Evolutionary conservation across 1,140 invertebrate genomes (phyloP).

Genomic region (Oncopodura yosiiana): DNA sequence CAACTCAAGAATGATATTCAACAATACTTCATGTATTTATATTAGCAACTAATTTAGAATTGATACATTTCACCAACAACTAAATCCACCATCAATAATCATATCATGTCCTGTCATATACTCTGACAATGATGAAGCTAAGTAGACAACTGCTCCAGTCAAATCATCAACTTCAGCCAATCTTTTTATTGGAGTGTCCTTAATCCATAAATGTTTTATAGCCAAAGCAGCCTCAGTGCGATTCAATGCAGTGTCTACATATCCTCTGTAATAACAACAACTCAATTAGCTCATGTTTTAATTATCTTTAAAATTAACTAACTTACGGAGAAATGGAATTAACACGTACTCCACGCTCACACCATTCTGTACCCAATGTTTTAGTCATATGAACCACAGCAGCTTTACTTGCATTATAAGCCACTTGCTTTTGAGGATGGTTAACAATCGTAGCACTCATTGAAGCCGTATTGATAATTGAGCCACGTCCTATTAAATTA

Average conservation of each 20-base stretch:
- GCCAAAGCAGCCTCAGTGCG: conserved; percentile 21
- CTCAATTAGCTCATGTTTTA: background rate
- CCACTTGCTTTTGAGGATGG: conserved; percentile 25
- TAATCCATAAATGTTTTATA: conserved; percentile 28
- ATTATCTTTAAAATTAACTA: background rate
- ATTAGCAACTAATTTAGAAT: no score
- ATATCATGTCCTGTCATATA: conserved; percentile 33
- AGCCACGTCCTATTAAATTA: conserved; percentile 11
- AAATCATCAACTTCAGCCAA: conserved; percentile 32
- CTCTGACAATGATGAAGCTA: conserved; percentile 30
- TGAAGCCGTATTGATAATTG: conserved; percentile 31
- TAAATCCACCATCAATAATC: conserved; percentile 24
- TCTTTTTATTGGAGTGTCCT: conserved; percentile 30
- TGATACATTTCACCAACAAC: conserved; percentile 23
- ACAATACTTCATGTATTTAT: no score
- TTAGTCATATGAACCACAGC: conserved; percentile 29
- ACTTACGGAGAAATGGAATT: conserved; percentile 35
- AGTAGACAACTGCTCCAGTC: conserved; percentile 29
- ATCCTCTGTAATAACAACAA: conserved; percentile 26
- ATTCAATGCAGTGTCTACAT: conserved; percentile 34
- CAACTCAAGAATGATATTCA: no score
- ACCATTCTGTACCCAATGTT: conserved; percentile 28
- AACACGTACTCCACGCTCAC: conserved; percentile 26
- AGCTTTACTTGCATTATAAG: conserved; percentile 24
- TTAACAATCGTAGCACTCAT: conserved; percentile 25